These are phyloP conservation scores for Drosophila parthenogenetica DNA, from an alignment of 2,888 invertebrate species.

Conservation along the genomic window DNA sequence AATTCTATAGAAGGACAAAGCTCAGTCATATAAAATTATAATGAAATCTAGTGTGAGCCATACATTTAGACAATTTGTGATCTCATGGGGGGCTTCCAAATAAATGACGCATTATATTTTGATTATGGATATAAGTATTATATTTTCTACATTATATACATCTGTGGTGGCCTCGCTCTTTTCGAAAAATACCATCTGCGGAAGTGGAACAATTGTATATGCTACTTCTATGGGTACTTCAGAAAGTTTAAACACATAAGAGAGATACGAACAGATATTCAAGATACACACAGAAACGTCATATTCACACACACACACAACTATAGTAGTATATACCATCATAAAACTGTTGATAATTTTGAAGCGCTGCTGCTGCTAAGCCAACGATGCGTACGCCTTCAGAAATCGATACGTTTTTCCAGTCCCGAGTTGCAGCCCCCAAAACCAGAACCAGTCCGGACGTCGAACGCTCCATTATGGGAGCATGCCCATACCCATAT, in stretches of 20 bases:
- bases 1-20: slow-evolving; percentile 7
- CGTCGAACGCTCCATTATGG: slow-evolving; percentile 67
- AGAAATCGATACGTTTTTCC: slow-evolving; percentile 71
- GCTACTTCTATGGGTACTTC: slow-evolving; percentile 46
- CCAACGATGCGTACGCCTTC: slow-evolving; percentile 69
- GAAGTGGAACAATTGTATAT: background rate
- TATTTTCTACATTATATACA: slow-evolving; percentile 20
- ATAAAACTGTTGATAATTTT: slow-evolving; percentile 58
- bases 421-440: slow-evolving; percentile 59
- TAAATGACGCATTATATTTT: slow-evolving; percentile 43
- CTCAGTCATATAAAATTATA: slow-evolving; percentile 26
- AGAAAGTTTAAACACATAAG: slow-evolving; percentile 55
- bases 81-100: slow-evolving; percentile 7
- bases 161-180: slow-evolving; percentile 47
- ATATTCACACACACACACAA: background rate
- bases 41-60: slow-evolving; percentile 38
- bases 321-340: slow-evolving; percentile 11
- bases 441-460: slow-evolving; percentile 68
- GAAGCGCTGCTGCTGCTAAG: slow-evolving; percentile 42
- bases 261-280: slow-evolving; percentile 37
- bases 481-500: slow-evolving; percentile 67
- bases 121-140: slow-evolving; percentile 8
- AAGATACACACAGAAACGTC: slow-evolving; percentile 5
- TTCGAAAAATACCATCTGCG: slow-evolving; percentile 45
- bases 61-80: slow-evolving; percentile 16